phyloP scores from a whole-genome alignment of 1,140 invertebrate species.

The Psix sp. region DNA sequence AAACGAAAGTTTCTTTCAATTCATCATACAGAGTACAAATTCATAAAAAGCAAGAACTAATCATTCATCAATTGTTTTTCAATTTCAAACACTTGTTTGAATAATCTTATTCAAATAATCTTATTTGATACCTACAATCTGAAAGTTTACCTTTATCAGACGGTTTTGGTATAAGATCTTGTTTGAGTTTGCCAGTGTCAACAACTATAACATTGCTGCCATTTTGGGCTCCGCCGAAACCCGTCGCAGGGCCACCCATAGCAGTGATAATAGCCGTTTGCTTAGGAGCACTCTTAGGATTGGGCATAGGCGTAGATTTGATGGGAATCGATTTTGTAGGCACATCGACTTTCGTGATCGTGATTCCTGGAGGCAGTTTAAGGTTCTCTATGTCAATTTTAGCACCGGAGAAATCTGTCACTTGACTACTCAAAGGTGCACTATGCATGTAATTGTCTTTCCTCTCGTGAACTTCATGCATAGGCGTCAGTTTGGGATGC shows the following conservation, averaged over 20 bases:
- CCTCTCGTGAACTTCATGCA: constrained; percentile 30
- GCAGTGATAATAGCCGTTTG: constrained; percentile 74
- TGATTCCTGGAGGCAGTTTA: constrained; percentile 87
- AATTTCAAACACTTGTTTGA: too few species aligned
- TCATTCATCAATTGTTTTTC: too few species aligned
- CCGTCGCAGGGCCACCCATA: constrained; percentile 70
- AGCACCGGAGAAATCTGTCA: constrained; percentile 66
- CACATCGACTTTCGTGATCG: constrained; percentile 87
- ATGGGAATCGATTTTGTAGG: constrained; percentile 74
- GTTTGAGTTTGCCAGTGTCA: constrained; percentile 80
- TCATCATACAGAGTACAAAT: too few species aligned
- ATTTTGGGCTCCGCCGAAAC: constrained; percentile 70
- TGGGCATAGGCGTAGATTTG: constrained; percentile 68
- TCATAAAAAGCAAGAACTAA: too few species aligned
- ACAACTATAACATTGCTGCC: constrained; percentile 82
- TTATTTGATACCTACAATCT: too few species aligned
- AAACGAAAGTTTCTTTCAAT: too few species aligned
- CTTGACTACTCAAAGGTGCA: constrained; percentile 63
- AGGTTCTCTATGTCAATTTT: constrained; percentile 81
- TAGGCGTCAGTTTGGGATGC: too few species aligned
- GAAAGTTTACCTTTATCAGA: constrained; percentile 65
- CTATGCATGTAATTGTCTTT: constrained; percentile 52
- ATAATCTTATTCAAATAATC: too few species aligned
- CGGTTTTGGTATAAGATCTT: constrained; percentile 70
- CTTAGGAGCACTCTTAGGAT: constrained; percentile 66